Percentiles rank a stretch among this genome's conserved stretches.
Conservation (phyloP, 2,113 vertebrate species). For the Plotosus lineatus region DNA sequence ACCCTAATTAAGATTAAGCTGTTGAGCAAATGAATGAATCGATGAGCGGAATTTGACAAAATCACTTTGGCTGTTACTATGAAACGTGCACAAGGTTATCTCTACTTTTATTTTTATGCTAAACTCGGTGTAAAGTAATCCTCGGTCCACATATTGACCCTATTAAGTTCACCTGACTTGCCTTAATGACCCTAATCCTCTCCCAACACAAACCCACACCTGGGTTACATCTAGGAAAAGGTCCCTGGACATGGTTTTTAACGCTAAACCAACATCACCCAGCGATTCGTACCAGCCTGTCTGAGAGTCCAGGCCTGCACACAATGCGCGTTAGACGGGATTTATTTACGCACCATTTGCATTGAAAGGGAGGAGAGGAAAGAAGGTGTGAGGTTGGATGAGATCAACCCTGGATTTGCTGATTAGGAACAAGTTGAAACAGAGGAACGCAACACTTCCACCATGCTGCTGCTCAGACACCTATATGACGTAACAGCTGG, state of each 20-base stretch:
- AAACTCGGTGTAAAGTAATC: not conserved
- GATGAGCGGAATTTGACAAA: not conserved
- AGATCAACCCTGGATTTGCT: slow-evolving; percentile 67
- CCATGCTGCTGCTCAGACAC: slow-evolving; percentile 34
- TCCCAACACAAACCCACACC: slow-evolving; percentile 39
- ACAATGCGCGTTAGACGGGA: slow-evolving; percentile 72
- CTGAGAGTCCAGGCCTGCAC: slow-evolving; percentile 58
- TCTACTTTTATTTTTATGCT: not conserved
- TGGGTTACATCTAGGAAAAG: slow-evolving; percentile 42
- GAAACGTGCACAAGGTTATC: not conserved
- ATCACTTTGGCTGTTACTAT: not conserved
- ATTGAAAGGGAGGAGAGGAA: slow-evolving; percentile 65
- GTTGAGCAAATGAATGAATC: too few relatives aligned
- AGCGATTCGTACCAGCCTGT: slow-evolving; percentile 67
- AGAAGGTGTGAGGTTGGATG: slow-evolving; percentile 62
- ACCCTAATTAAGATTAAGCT: too few relatives aligned
- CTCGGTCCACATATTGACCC: slow-evolving; percentile 57
- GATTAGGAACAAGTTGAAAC: slow-evolving; percentile 54
- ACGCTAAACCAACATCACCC: slow-evolving; percentile 30
- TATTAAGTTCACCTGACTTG: slow-evolving; percentile 55
- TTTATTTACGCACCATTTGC: slow-evolving; percentile 76
- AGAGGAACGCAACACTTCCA: slow-evolving; percentile 30
- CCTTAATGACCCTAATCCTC: slow-evolving; percentile 46
- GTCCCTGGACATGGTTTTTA: slow-evolving; percentile 17
- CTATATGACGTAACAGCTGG: slow-evolving; percentile 56